Evolutionary conservation across 2,888 invertebrate genomes (phyloP), one percentile per base, ranked within the genome.

Genomic region (Crossocerus cetratus): DNA sequence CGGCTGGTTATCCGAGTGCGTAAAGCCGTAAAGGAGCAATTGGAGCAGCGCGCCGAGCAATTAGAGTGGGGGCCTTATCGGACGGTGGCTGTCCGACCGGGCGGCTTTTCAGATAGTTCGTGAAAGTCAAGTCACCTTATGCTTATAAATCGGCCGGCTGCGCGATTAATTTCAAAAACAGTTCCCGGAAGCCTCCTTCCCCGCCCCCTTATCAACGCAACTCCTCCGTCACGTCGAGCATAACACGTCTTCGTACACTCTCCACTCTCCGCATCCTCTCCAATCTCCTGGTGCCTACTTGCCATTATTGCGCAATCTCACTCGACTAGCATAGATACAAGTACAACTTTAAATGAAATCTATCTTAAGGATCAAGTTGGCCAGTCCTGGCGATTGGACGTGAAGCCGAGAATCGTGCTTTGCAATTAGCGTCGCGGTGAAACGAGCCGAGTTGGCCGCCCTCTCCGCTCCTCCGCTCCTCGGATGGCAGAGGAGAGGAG

Each of bases 401-500:
- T 22, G 21, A 16, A 13, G 21, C 21, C 13, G 55, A 16, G 49
- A 23, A 72, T 66, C 68, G 61, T 49, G 3, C 43, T 18, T 58
- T 43, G 53, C 54, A 16, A 54, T 42, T 43, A 55, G 60, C n/a
- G 56, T 32, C 44, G 53, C 20, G 3, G 60, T 61, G 14, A 32
- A 59, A 55, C 44, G 21, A 54, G 67, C 63, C 65, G 71, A 77
- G 71, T 32, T 11, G 32, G 72, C 77, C 14, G 81, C 82, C 82
- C 84, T 83, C 85, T 49, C 49, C 49, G 5, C 49, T 32, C 11
- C 32, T 32, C 32, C 32, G 32, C 32, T 32, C 8, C 5, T 32
- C 1, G 32, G 32, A 32, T 32, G 32, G 32, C 32, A n/a, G 32
- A 0, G 32, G 32, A 4, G 72, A 59, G 69, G 69, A 67, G 65